Percentiles rank a stretch among this genome's conserved stretches.
These are phyloP conservation scores for Sinocyclocheilus maitianheensis DNA, from an alignment of 2,113 vertebrate genomes.

Conservation along the genomic window DNA sequence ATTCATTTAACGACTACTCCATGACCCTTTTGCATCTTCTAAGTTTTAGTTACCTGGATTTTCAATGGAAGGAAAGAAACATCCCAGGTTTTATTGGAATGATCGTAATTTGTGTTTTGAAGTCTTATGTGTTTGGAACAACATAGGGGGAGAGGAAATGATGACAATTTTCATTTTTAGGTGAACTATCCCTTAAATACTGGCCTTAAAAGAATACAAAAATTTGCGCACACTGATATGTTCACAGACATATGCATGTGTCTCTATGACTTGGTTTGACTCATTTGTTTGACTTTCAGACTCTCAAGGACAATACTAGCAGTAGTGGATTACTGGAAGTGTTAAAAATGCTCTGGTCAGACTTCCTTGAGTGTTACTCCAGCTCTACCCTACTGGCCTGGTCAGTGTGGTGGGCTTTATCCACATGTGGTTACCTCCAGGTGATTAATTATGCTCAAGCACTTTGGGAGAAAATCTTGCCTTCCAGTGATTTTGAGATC, in stretches of 20 bases:
- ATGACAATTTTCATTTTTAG: background rate
- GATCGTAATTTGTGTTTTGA: background rate
- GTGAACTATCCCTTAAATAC: no score
- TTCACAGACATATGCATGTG: background rate
- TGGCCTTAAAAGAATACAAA: background rate
- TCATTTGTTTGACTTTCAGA: slow-evolving; percentile 49
- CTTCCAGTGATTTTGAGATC: slow-evolving; percentile 72
- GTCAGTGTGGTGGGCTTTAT: slow-evolving; percentile 95
- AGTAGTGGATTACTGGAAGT: slow-evolving; percentile 61
- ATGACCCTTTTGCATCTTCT: background rate
- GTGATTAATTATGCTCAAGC: slow-evolving; percentile 88
- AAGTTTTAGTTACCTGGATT: background rate
- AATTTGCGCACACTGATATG: background rate
- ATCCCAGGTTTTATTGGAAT: background rate
- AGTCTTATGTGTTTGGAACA: background rate
- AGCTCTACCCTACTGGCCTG: slow-evolving; percentile 86
- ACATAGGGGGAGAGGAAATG: background rate
- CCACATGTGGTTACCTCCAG: slow-evolving; percentile 93
- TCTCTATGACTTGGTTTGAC: background rate
- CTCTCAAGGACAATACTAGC: background rate
- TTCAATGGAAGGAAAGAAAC: background rate
- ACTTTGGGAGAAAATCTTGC: slow-evolving; percentile 86
- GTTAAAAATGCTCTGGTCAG: slow-evolving; percentile 77
- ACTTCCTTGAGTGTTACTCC: slow-evolving; percentile 87
- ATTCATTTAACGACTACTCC: background rate